Conservation (phyloP, 2,888 invertebrate genomes). For the Scaeva pyrastri region DNA sequence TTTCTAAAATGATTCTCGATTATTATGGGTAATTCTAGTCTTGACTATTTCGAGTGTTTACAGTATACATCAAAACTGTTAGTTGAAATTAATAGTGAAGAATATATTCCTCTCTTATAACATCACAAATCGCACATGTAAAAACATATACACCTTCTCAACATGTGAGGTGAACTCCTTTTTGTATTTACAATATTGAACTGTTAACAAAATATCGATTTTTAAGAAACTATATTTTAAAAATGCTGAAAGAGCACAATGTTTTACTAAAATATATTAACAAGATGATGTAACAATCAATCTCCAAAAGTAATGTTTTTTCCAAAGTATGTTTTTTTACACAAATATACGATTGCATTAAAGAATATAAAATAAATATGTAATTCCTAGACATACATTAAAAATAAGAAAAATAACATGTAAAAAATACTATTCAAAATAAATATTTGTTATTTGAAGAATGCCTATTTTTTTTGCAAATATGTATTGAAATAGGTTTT, state of each 20-base stretch:
- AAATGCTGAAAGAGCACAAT: slow-evolving; percentile 67
- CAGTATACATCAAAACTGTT: slow-evolving; percentile 4
- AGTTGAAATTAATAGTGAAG: slow-evolving; percentile 8
- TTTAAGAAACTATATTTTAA: slow-evolving; percentile 53
- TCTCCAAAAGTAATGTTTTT: slow-evolving; percentile 45
- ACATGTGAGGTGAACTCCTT: background rate
- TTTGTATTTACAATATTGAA: slow-evolving; percentile 44
- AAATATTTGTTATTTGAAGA: slow-evolving; percentile 68
- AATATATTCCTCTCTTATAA: slow-evolving; percentile 42
- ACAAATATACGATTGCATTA: slow-evolving; percentile 40
- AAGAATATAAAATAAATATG: slow-evolving; percentile 18
- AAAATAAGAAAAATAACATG: slow-evolving; percentile 51
- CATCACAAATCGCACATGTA: slow-evolving; percentile 43
- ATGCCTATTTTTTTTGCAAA: slow-evolving; percentile 34
- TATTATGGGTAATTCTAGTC: no score
- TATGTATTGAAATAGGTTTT: no score
- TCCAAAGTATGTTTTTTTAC: slow-evolving; percentile 59
- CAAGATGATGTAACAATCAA: slow-evolving; percentile 39
- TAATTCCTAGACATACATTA: slow-evolving; percentile 29
- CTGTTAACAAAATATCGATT: slow-evolving; percentile 45
- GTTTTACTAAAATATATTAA: slow-evolving; percentile 54
- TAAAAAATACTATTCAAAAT: slow-evolving; percentile 65
- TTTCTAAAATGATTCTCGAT: no score
- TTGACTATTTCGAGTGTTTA: no score
- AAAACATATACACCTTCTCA: background rate